These are phyloP conservation scores for Pangasius djambal DNA, from an alignment of 2,797 vertebrate species.

Conservation along the genomic window DNA sequence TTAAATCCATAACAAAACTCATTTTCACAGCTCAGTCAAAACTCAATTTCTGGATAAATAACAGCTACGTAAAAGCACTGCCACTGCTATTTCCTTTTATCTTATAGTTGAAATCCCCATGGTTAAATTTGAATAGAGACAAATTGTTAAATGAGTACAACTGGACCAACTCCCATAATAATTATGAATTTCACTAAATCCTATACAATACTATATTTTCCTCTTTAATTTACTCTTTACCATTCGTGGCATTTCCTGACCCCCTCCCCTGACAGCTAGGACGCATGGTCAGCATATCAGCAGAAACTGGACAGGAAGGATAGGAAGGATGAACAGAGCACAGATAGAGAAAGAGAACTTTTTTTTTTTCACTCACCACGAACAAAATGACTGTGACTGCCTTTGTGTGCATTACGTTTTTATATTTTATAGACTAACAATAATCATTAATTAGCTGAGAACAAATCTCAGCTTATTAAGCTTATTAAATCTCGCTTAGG, in stretches of 20 bases:
- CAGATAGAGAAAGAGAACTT: background rate
- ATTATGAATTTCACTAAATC: background rate
- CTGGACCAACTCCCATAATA: background rate
- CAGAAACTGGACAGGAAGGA: slow-evolving; percentile 67
- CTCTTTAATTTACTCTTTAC: background rate
- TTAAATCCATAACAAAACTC: background rate
- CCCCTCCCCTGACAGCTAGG: background rate
- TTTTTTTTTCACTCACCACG: slow-evolving; percentile 12
- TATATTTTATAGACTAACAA: background rate
- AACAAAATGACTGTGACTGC: background rate
- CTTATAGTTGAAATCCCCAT: background rate
- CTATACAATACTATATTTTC: background rate
- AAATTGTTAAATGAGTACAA: background rate
- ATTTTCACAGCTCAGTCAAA: background rate
- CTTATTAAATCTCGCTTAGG: no score
- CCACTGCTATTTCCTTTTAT: background rate
- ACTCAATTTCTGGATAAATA: background rate
- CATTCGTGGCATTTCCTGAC: background rate
- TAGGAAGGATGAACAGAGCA: slow-evolving; percentile 70
- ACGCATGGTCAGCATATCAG: slow-evolving; percentile 64
- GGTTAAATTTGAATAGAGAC: background rate
- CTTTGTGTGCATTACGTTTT: background rate
- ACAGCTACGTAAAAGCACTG: background rate
- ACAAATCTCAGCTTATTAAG: background rate
- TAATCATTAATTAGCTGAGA: background rate